Evolutionary conservation across 2,797 vertebrate genomes (phyloP).

Genomic region (Lithobates sylvaticus): DNA sequence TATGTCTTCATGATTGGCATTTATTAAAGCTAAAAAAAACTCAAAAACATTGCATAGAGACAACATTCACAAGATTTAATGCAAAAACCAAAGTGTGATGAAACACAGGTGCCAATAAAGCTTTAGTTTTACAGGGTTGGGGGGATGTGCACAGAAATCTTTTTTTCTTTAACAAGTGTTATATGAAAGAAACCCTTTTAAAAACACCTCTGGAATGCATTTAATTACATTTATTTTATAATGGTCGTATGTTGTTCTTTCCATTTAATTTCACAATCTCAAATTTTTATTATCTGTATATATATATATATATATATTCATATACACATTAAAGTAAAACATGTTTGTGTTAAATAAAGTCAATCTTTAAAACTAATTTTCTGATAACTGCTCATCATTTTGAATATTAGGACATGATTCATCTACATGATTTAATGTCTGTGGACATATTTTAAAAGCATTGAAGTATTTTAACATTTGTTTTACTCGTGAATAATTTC

Average conservation of each 20-base stretch:
- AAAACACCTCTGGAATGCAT: conserved; percentile 39
- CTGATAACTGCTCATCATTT: conserved; percentile 15
- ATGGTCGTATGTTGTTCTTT: neutral
- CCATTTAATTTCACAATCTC: neutral
- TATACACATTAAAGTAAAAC: neutral
- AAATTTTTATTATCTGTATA: neutral
- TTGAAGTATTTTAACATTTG: too few species aligned
- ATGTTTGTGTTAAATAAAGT: conserved; percentile 30
- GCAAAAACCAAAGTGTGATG: conserved; percentile 15
- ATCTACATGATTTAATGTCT: neutral
- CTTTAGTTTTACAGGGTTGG: conserved; percentile 8
- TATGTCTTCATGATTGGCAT: neutral
- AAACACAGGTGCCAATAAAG: conserved; percentile 46
- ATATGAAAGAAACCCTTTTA: conserved; percentile 18
- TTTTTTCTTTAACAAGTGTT: conserved; percentile 40
- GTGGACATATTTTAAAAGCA: neutral
- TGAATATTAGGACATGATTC: conserved; percentile 2
- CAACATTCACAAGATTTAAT: neutral
- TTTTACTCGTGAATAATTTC: neutral
- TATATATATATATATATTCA: neutral
- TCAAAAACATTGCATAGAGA: conserved; percentile 4
- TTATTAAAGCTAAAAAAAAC: neutral
- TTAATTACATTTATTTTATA: conserved; percentile 46
- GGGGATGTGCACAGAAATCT: conserved; percentile 1
- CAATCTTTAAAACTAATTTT: conserved; percentile 13